Conservation (phyloP, 1,140 invertebrate genomes). For the Microplitis mediator region DNA sequence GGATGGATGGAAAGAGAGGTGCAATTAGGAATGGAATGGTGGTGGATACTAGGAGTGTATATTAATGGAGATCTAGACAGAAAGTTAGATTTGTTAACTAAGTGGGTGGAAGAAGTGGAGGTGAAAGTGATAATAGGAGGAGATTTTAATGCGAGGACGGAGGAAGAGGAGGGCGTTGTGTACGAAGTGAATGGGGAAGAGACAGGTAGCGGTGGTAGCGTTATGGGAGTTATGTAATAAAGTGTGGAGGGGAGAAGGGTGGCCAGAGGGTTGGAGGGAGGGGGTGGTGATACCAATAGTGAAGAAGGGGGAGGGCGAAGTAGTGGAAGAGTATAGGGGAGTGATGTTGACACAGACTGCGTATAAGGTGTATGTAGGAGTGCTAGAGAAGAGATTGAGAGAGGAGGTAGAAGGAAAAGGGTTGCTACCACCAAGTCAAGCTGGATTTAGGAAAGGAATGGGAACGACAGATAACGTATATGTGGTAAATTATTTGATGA, state of each 20-base stretch:
- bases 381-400: neutral
- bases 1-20: too few species aligned
- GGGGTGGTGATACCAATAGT: neutral
- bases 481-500: neutral
- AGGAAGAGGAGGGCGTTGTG: neutral
- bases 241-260: neutral
- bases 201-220: neutral
- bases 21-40: neutral
- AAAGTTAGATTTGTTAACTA: neutral
- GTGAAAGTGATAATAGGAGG: neutral
- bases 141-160: neutral
- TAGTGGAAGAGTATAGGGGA: neutral
- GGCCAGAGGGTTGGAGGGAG: neutral
- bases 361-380: neutral
- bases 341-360: neutral
- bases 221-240: conserved; percentile 10
- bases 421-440: neutral
- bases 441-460: neutral
- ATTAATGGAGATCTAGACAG: neutral
- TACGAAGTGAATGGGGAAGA: neutral
- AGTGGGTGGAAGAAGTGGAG: neutral
- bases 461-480: conserved; percentile 2
- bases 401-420: neutral
- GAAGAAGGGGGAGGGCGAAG: neutral
- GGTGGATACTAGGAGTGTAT: too few species aligned